Conservation (phyloP, 2,888 invertebrate genomes). For the Erebia aethiops region DNA sequence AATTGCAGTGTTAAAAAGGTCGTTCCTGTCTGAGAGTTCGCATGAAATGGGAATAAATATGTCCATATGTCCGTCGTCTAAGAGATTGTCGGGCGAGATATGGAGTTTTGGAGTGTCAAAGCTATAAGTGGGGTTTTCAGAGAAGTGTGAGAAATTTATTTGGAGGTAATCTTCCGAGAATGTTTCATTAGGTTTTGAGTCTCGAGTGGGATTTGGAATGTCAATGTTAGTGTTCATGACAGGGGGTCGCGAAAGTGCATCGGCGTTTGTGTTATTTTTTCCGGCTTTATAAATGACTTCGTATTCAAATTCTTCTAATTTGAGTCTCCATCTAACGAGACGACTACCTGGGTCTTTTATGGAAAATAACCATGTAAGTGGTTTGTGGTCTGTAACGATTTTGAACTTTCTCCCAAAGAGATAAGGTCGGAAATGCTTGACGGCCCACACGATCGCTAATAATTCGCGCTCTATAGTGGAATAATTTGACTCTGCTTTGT, state of each 20-base stretch:
- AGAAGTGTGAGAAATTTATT: conserved; percentile 36
- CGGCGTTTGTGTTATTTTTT: conserved; percentile 45
- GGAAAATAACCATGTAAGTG: conserved; percentile 43
- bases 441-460: conserved; percentile 42
- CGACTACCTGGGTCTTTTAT: conserved; percentile 45
- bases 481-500: conserved; percentile 45
- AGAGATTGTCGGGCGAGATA: conserved; percentile 41
- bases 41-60: conserved; percentile 41
- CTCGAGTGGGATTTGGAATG: conserved; percentile 15
- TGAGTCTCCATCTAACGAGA: conserved; percentile 43
- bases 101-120: conserved; percentile 39
- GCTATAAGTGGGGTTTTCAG: conserved; percentile 18
- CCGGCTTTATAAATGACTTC: conserved; percentile 49
- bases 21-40: conserved; percentile 41
- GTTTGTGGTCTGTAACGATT: conserved; percentile 43
- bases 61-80: conserved; percentile 46
- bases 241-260: conserved; percentile 45
- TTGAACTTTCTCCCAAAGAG: conserved; percentile 35
- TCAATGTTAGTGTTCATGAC: conserved; percentile 37
- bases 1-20: conserved; percentile 38
- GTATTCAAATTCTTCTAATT: conserved; percentile 29
- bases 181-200: not conserved
- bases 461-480: conserved; percentile 44
- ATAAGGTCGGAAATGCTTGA: conserved; percentile 37
- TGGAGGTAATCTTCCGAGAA: conserved; percentile 37